Evolutionary conservation across 2,797 vertebrate genomes (phyloP).

Genomic region (Anguilla marmorata): DNA sequence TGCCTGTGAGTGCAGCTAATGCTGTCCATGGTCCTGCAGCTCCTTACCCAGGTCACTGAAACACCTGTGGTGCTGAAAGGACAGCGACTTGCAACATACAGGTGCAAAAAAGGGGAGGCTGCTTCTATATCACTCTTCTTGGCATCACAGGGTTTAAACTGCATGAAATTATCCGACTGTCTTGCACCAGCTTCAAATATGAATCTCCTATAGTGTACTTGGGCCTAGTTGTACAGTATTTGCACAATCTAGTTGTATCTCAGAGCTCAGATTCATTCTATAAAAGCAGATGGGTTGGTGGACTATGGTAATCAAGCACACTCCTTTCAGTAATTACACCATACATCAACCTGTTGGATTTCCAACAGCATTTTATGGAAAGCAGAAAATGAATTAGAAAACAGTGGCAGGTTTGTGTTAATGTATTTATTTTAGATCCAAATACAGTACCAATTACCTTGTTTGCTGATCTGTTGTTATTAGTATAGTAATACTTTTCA

Average conservation of each 20-base stretch:
- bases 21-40: not conserved
- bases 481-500: no score
- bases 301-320: constrained; percentile 68
- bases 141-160: not conserved
- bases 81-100: not conserved
- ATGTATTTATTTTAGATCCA: not conserved
- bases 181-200: not conserved
- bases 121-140: not conserved
- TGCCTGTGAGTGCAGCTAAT: not conserved
- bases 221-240: constrained; percentile 30
- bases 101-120: not conserved
- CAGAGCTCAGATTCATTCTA: constrained; percentile 55
- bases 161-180: not conserved
- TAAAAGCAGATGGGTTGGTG: constrained; percentile 64
- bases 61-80: not conserved
- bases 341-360: constrained; percentile 42
- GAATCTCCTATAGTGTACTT: constrained; percentile 36
- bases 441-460: not conserved
- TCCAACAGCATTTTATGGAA: constrained; percentile 42
- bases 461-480: not conserved
- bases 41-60: not conserved
- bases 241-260: constrained; percentile 48
- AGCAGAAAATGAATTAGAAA: not conserved
- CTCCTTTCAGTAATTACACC: constrained; percentile 67
- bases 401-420: constrained; percentile 3